A percentile compares a stretch with the other conserved stretches of the same genome.
phyloP scores from a whole-genome alignment of 2,113 vertebrate genomes.

The Myiagra hebetior region DNA sequence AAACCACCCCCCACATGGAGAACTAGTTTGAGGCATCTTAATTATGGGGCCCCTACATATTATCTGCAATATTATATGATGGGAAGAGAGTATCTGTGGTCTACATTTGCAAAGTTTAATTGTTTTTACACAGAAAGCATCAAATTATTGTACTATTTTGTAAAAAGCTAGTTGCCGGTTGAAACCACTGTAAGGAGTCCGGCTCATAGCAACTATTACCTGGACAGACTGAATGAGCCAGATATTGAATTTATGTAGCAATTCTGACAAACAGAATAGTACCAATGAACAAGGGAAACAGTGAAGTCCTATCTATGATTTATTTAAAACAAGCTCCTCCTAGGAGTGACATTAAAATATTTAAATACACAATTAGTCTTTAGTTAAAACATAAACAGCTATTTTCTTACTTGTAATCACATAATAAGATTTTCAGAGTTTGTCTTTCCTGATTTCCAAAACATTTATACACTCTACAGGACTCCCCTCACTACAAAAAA shows the following conservation, averaged over 20 bases:
- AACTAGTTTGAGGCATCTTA: neutral
- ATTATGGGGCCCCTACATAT: neutral
- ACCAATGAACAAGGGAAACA: neutral
- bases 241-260: neutral
- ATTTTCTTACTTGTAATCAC: neutral
- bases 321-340: neutral
- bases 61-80: neutral
- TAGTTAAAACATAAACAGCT: neutral
- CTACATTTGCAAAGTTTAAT: neutral
- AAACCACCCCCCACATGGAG: accelerated
- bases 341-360: neutral
- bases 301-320: neutral
- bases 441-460: neutral
- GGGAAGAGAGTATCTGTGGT: neutral
- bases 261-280: neutral
- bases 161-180: neutral
- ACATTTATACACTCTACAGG: neutral
- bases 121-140: neutral
- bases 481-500: neutral
- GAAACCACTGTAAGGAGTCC: neutral
- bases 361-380: neutral
- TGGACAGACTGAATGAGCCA: neutral
- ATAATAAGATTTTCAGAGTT: neutral
- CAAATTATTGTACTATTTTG: neutral
- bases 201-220: neutral